Conservation (phyloP, 1,140 invertebrate genomes). For the Palaemon carinicauda region DNA sequence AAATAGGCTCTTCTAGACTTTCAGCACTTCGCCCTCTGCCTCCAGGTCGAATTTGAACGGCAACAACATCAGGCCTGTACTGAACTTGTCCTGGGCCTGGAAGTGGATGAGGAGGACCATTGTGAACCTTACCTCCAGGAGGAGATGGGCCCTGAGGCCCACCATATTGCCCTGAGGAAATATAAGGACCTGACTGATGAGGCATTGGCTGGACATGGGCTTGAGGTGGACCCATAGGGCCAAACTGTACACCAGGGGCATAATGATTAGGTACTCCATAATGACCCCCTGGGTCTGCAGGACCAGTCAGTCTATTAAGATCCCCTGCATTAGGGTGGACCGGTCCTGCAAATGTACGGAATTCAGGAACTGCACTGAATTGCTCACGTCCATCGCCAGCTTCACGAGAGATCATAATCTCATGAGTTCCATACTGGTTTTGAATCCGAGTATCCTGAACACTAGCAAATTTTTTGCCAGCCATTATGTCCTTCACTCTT, state of each 20-base stretch:
- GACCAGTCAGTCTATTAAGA: conserved; percentile 24
- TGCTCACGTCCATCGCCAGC: conserved; percentile 54
- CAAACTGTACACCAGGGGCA: conserved; percentile 32
- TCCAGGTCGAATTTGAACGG: conserved; percentile 65
- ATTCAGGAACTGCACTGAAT: conserved; percentile 49
- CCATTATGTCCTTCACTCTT: conserved; percentile 91
- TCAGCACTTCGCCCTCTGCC: conserved; percentile 61
- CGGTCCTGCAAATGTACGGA: conserved; percentile 44
- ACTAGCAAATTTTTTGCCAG: conserved; percentile 77
- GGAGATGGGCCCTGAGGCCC: conserved; percentile 30
- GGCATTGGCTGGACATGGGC: conserved; percentile 39
- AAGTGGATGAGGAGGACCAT: conserved; percentile 14
- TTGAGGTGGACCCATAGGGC: conserved; percentile 38
- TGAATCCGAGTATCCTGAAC: conserved; percentile 18
- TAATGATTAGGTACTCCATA: conserved; percentile 36
- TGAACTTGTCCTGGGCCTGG: conserved; percentile 54
- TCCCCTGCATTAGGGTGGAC: conserved; percentile 36
- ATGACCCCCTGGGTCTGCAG: conserved; percentile 39
- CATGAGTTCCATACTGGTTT: conserved; percentile 33
- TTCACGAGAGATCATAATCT: conserved; percentile 58
- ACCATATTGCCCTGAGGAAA: conserved; percentile 21
- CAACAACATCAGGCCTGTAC: conserved; percentile 65
- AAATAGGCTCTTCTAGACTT: conserved; percentile 62
- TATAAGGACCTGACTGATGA: conserved; percentile 11
- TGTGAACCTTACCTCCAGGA: conserved; percentile 22